Evolutionary conservation across 2,797 vertebrate genomes (phyloP).

Genomic region (Sternotherus odoratus): DNA sequence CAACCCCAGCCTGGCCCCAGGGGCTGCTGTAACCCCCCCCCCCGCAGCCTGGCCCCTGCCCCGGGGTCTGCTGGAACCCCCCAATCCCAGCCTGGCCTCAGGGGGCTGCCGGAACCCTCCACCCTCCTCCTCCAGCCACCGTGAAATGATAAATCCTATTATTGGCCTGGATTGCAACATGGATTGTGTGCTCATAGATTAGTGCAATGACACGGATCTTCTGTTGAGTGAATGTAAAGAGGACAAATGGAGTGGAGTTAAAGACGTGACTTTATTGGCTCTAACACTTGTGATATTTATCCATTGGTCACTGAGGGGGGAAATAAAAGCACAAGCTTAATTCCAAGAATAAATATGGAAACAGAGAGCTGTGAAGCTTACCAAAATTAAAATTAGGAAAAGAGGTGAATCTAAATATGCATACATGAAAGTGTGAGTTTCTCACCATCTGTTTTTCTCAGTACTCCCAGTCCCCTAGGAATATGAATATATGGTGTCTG

Average conservation of each 20-base stretch:
- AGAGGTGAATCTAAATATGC: neutral
- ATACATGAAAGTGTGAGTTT: fast-evolving
- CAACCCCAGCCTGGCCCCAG: too few relatives aligned
- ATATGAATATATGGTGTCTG: neutral
- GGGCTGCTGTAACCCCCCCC: too few relatives aligned
- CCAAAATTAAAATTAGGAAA: neutral
- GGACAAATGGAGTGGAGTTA: neutral
- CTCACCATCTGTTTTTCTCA: neutral
- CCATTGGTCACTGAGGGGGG: slow-evolving; percentile 30
- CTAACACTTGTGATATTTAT: slow-evolving; percentile 18
- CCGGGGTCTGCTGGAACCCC: too few relatives aligned
- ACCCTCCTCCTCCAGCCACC: neutral
- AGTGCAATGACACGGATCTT: slow-evolving; percentile 32
- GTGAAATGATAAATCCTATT: slow-evolving; percentile 47
- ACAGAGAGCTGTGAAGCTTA: slow-evolving; percentile 6
- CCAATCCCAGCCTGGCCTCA: too few relatives aligned
- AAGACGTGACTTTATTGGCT: slow-evolving; percentile 23
- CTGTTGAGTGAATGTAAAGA: slow-evolving; percentile 22
- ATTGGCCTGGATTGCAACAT: slow-evolving; percentile 40
- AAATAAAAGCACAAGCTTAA: neutral
- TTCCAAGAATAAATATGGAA: slow-evolving; percentile 25
- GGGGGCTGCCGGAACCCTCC: too few relatives aligned
- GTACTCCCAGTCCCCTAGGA: neutral
- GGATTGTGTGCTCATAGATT: slow-evolving; percentile 51
- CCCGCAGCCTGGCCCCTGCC: too few relatives aligned